A percentile compares a stretch with the other conserved stretches of the same genome.
Evolutionary conservation across 2,797 vertebrate genomes (phyloP).

Genomic region (Neostethus bicornis): DNA sequence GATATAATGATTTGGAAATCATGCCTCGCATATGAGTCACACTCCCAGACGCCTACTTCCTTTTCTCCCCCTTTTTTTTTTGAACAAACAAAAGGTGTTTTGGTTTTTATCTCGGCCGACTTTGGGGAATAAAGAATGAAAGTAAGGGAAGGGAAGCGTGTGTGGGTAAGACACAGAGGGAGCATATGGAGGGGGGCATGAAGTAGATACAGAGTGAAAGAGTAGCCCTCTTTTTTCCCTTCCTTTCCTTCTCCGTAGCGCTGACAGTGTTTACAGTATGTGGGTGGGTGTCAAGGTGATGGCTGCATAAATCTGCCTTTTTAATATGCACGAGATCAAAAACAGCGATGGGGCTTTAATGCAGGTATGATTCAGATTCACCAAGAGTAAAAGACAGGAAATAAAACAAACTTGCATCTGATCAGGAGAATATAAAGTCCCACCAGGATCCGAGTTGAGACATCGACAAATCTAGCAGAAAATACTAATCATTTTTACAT

Average conservation of each 20-base stretch:
- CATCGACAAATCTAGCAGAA: background rate
- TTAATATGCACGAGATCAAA: slow-evolving; percentile 31
- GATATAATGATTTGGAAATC: slow-evolving; percentile 58
- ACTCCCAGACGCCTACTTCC: slow-evolving; percentile 28
- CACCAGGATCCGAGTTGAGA: background rate
- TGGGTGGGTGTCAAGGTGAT: slow-evolving; percentile 44
- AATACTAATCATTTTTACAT: slow-evolving; percentile 7
- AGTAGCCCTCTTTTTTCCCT: slow-evolving; percentile 16
- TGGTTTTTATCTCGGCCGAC: slow-evolving; percentile 47
- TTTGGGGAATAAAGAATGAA: slow-evolving; percentile 33
- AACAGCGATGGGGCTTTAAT: background rate
- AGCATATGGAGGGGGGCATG: too few relatives aligned
- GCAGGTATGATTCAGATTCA: slow-evolving; percentile 16
- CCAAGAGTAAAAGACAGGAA: background rate
- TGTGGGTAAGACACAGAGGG: slow-evolving; percentile 16
- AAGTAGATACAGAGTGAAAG: slow-evolving; percentile 18
- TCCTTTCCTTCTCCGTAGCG: slow-evolving; percentile 14
- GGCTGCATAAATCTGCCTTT: slow-evolving; percentile 39
- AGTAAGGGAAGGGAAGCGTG: slow-evolving; percentile 9
- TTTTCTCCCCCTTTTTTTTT: slow-evolving; percentile 7
- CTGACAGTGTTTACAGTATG: slow-evolving; percentile 29
- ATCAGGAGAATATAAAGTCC: slow-evolving; percentile 8
- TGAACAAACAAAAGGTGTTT: slow-evolving; percentile 52
- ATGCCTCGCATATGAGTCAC: slow-evolving; percentile 53
- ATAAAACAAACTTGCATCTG: slow-evolving; percentile 7